phyloP scores from a whole-genome alignment of 2,113 vertebrate species.

The Microcebus jonahi region DNA sequence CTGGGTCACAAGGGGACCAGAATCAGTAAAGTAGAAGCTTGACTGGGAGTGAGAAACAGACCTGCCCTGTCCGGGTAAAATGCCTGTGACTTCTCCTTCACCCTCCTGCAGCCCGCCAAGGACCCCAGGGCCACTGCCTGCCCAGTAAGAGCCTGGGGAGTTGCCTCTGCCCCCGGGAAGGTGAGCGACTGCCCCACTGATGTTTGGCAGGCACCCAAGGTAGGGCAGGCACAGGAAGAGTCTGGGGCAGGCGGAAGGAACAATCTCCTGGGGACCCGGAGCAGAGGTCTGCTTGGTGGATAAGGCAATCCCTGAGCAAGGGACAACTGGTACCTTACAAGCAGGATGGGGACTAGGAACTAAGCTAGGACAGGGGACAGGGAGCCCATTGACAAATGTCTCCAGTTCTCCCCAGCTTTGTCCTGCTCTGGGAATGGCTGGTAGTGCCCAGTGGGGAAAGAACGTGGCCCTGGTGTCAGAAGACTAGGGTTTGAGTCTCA shows the following conservation, averaged over 20 bases:
- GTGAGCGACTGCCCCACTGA: neutral
- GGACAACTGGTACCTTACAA: rapidly evolving
- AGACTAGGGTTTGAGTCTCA: neutral
- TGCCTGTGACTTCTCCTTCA: neutral
- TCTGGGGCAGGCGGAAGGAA: neutral
- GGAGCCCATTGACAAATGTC: no score
- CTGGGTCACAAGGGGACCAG: constrained; percentile 25
- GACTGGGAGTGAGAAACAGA: neutral
- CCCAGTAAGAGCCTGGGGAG: neutral
- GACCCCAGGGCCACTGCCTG: neutral
- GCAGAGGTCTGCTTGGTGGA: neutral
- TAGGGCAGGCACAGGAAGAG: neutral
- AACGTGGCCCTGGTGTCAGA: rapidly evolving
- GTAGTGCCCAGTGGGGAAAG: neutral
- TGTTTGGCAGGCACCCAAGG: neutral
- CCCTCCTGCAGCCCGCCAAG: neutral
- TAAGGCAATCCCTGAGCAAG: neutral
- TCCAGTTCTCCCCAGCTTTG: neutral
- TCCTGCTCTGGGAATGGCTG: neutral
- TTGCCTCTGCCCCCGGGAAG: neutral
- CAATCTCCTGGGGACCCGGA: neutral
- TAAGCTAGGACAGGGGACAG: neutral
- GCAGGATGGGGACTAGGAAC: neutral
- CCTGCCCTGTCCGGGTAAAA: neutral
- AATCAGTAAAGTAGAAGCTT: neutral